Conservation (phyloP, 2,797 vertebrate genomes). For the Pristis pectinata region DNA sequence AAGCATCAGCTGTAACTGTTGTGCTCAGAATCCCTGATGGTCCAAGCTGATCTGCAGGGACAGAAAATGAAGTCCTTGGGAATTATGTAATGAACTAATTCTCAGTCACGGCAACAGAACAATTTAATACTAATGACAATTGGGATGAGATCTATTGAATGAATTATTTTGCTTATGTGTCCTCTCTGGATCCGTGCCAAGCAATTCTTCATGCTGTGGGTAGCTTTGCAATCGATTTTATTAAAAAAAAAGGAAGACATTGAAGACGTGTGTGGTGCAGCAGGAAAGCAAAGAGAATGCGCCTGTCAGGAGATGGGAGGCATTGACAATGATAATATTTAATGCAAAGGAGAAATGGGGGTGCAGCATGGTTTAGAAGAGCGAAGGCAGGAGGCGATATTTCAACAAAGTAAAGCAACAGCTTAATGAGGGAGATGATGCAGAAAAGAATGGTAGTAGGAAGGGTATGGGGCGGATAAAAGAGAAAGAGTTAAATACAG, state of each 20-base stretch:
- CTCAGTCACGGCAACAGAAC: neutral
- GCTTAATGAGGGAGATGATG: too few relatives aligned
- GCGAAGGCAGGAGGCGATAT: neutral
- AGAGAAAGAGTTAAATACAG: neutral
- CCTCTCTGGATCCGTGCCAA: neutral
- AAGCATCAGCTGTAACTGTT: neutral
- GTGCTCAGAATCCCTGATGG: neutral
- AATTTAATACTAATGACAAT: slow-evolving; percentile 30
- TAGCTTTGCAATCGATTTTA: neutral
- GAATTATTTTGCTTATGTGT: neutral
- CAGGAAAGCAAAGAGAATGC: neutral
- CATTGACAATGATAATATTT: too few relatives aligned
- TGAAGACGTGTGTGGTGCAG: too few relatives aligned
- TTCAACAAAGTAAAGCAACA: neutral
- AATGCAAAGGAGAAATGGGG: neutral
- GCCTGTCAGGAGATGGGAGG: neutral
- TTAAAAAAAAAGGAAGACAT: neutral
- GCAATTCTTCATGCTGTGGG: neutral
- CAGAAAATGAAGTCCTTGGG: slow-evolving; percentile 24
- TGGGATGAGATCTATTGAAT: neutral
- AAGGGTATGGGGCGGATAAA: neutral
- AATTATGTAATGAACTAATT: slow-evolving; percentile 33
- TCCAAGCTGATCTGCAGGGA: neutral
- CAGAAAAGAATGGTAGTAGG: neutral
- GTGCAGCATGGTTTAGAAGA: neutral